Evolutionary conservation across 2,113 vertebrate species (phyloP), one percentile per base, ranked within the genome.

Genomic region (Rhea americana): DNA sequence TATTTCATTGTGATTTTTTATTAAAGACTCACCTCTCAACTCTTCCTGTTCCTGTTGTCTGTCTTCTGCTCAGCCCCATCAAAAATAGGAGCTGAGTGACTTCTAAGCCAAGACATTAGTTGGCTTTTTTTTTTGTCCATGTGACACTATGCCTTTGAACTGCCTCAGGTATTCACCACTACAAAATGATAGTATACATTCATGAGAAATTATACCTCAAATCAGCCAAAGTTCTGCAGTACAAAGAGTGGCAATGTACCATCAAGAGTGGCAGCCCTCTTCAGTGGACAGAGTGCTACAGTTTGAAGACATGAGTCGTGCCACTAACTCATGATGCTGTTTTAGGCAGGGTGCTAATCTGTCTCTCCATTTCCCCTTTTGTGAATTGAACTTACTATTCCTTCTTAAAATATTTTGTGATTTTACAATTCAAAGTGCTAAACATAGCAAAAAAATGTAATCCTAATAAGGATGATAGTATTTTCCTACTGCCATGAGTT

Each of bases 281-380:
- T 85, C 11, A 5, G 7, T 14, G 18, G 15, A 43, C 7, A 53
- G 5, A 48, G 6, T 16, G 18, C 0, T 1, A 68, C 48, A 62
- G 48, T 85, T 39, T 66, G 13, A 74, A 74, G 24, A 12, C 41
- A 41, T 4, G 1, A 76, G 17, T 20, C 80, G 37, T 68, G 22
- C 10, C 30, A 21, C n/a, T 28, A 53, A 37, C 11, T 58, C 35
- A 45, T 59, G 22, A 18, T 56, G 12, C 11, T 45, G 11, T 28
- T 92, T 74, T 37, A 59, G 3, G 11, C 79, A 41, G 5, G 47
- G 3, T 9, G 39, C 1, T 2, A 7, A 51, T 15, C 65, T 67
- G 17, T 45, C 13, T 17, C 25, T 65, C 7, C 37, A 4, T 74
- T 85, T 88, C 41, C 32, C 55, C 9, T 47, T 39, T 22, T 85